Percentiles rank a stretch among this genome's conserved stretches.
phyloP scores from a whole-genome alignment of 2,888 invertebrate species.

The Drosophila tripunctata region DNA sequence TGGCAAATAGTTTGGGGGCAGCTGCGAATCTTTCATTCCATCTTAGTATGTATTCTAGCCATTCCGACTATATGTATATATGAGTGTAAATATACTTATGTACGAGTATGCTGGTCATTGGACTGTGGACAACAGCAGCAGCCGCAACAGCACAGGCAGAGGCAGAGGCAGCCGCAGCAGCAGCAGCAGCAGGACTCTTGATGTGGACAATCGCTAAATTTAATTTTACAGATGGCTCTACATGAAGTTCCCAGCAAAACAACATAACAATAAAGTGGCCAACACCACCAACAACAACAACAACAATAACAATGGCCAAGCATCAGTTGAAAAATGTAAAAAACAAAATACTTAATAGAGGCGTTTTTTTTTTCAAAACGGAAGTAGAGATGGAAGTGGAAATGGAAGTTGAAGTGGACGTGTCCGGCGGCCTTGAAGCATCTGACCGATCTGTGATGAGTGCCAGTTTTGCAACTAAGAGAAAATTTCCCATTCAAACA shows the following conservation, averaged over 20 bases:
- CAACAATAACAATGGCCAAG: slow-evolving; percentile 10
- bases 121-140: slow-evolving; percentile 37
- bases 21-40: slow-evolving; percentile 51
- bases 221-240: slow-evolving; percentile 71
- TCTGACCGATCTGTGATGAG: slow-evolving; percentile 26
- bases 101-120: slow-evolving; percentile 27
- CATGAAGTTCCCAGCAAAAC: slow-evolving; percentile 55
- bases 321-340: slow-evolving; percentile 10
- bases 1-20: slow-evolving; percentile 74
- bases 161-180: slow-evolving; percentile 6
- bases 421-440: slow-evolving; percentile 33
- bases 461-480: slow-evolving; percentile 4
- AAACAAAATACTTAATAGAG: slow-evolving; percentile 16
- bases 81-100: not conserved
- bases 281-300: slow-evolving; percentile 39
- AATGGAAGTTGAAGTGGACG: slow-evolving; percentile 6
- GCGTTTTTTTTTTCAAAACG: slow-evolving; percentile 1
- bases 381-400: slow-evolving; percentile 3
- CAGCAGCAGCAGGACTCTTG: not conserved
- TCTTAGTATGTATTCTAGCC: slow-evolving; percentile 9
- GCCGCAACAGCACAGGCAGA: slow-evolving; percentile 5
- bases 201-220: slow-evolving; percentile 51
- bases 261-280: slow-evolving; percentile 55
- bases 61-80: slow-evolving; percentile 3
- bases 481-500: slow-evolving; percentile 20